Base-by-base conservation (phyloP, 1,140 invertebrate genomes). In the Harpegnathos saltator region DNA sequence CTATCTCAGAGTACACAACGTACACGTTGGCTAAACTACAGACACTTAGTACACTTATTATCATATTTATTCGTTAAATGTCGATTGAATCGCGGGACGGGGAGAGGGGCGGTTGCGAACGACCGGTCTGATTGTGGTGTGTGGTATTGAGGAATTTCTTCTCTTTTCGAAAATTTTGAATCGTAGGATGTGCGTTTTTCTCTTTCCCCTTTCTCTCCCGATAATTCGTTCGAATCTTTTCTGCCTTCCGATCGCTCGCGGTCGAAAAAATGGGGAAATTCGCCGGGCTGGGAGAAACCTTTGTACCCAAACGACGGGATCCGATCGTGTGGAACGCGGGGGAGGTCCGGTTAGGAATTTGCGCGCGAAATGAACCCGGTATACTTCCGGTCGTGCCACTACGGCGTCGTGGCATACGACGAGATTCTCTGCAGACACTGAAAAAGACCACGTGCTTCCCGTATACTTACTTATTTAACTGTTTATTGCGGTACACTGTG, bases 41-140 rank as follows among this genome's bases (percentile, higher is more conserved):
- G 91, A 94, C 94, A 94, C 92, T 94, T 94, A 94, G 86, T 93
- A 94, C 93, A 94, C 91, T 93, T 94, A 94, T 90, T 93, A 93
- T 92, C 89, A 90, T 92, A 92, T 90, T 94, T 92, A 93, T 90
- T 91, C 90, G 89, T 93, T 91, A 89, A 87, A 91, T 90, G 89
- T 86, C 72, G 87, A 85, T 89, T 78, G 85, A 84, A 90, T 82
- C 58, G 66, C 78, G 82, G 85, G 85, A 85, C 12, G 56, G 58
- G 84, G 59, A n/a, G n/a, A n/a, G 80, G 72, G 84, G 19, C 56
- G 65, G 71, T 89, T 62, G 62, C 74, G 83, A 84, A 85, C 84
- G 63, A 68, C 75, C 89, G 90, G 54, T 74, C 54, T 75, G 78
- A 68, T 77, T n/a, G n/a, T n/a, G n/a, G n/a, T n/a, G n/a, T n/a